Base-by-base conservation (phyloP, 2,113 vertebrate species). In the Eubucco bourcierii region DNA sequence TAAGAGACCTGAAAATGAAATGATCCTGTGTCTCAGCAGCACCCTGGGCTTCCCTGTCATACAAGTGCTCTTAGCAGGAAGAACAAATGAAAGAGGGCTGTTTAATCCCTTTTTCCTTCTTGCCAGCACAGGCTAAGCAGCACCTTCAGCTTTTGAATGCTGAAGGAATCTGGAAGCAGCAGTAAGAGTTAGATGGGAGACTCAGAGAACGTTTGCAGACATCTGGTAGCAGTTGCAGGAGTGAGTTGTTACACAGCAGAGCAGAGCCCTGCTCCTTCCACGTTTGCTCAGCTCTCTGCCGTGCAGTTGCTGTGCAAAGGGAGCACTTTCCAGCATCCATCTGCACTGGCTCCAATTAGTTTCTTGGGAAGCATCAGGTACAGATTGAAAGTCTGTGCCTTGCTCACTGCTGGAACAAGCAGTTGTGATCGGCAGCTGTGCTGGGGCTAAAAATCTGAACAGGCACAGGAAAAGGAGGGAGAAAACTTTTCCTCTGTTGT, bases 171-270 rank as follows among this genome's bases (percentile, higher is more conserved):
- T 87, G 59, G 80, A 87, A 91, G 21, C 29, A 68, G 74, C 50
- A 65, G 63, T 52, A 70, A 79, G 56, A 0, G 0, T 72, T 73
- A 65, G 80, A 80, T 52, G 33, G 28, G 39, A 93, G 73, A 81
- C 21, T 73, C 47, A 18, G 31, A 84, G 83, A 70, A 52, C 15
- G 6, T 82, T 80, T 87, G 52, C 88, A 79, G 90, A 93, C 87
- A 88, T 84, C 90, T 96, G 88, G 86, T 60, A 94, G 37, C 41
- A 87, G 81, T 65, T 90, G 59, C 39, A 72, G 41, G 63, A 87
- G 28, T 14, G 47, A 71, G 21, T 63, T 88, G 33, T 53, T 72
- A 18, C 5, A 33, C 79, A 81, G 71, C 6, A 41, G 84, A 81
- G 64, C 64, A 31, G 2, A 7, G n/a, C 21, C 25, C 52, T 87